Conservation (phyloP, 2,888 invertebrate genomes). For the Drosophila nr. medialis region DNA sequence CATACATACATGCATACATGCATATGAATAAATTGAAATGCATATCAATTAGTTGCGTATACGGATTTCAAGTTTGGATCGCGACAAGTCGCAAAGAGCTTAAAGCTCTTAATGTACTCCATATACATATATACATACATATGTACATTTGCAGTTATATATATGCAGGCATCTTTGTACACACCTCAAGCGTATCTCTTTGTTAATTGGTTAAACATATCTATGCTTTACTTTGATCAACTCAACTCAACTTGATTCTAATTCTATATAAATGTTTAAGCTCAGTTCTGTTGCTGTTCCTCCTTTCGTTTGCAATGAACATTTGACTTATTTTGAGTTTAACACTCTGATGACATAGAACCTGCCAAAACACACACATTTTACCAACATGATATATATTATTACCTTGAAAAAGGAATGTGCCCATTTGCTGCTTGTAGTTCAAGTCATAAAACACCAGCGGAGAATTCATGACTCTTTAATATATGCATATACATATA, state of each 20-base stretch:
- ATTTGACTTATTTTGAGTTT: not conserved
- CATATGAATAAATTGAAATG: not conserved
- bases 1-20: not conserved
- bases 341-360: not conserved
- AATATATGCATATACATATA: not conserved
- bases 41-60: conserved; percentile 1
- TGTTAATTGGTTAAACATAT: not conserved
- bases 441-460: not conserved
- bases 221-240: not conserved
- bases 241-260: not conserved
- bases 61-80: not conserved
- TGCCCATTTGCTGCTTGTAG: not conserved
- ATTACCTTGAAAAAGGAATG: not conserved
- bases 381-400: not conserved
- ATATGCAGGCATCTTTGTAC: not conserved
- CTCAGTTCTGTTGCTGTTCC: not conserved
- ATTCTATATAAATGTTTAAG: not conserved
- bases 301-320: not conserved
- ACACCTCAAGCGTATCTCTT: not conserved
- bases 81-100: not conserved
- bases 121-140: not conserved
- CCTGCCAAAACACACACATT: not conserved
- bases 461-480: conserved; percentile 16
- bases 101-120: not conserved
- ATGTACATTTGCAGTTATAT: not conserved